Base-by-base conservation (phyloP, 2,113 vertebrate genomes). In the Sciurus niger region DNA sequence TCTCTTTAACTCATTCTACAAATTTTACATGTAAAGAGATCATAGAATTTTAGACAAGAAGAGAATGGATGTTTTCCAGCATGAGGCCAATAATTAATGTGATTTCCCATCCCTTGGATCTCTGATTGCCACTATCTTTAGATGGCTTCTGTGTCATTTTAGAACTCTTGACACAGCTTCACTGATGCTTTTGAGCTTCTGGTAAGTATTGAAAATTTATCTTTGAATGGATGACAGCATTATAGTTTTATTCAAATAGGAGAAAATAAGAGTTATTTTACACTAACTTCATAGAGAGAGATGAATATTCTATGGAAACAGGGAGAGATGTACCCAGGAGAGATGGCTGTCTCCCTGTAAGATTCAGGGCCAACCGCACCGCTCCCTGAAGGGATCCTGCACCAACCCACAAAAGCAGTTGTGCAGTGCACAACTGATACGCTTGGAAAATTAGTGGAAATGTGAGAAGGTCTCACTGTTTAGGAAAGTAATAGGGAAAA, bases 211-310 rank as follows among this genome's bases (percentile, higher is more conserved):
- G 78, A 84, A 67, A 95, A 84, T 96, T 97, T 97, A 65, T 96
- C 97, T 98, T 95, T 94, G 73, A 96, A 95, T 93, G 48, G 40
- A 91, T 96, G 96, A 85, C 63, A 96, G 87, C 46, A 22, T 95
- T 96, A 96, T 0, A 74, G 80, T 97, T 98, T 96, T 97, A 98
- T 96, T 98, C 76, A 96, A 97, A 97, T 93, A 72, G 48, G 11
- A 97, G 63, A 89, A 97, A 97, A 94, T 34, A 96, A 55, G 65
- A 97, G 55, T 72, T 0, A 78, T 97, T 97, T 97, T 95, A 46
- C 25, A 94, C 32, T 65, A 63, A 1, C 11, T 97, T 97, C 97
- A 60, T 67, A 84, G 93, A 94, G 92, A 86, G n/a, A 95, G 46
- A 96, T 73, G 82, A 89, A 70, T 82, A 80, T 73, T 95, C 4